Evolutionary conservation across 1,140 invertebrate species (phyloP).

Genomic region (Neodiprion pinetum): DNA sequence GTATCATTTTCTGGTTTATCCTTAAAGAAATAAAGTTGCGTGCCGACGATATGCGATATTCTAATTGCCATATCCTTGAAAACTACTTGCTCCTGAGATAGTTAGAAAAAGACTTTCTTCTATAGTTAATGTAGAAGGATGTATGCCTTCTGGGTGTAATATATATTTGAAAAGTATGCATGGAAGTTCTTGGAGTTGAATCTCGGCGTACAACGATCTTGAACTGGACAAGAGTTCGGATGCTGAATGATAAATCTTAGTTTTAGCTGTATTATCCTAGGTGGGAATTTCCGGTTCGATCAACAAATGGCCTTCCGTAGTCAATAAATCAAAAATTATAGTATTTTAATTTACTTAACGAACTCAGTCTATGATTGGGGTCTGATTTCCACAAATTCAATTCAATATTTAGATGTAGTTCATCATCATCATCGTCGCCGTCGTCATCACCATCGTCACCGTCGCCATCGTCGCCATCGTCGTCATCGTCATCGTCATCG

Average conservation of each 20-base stretch:
- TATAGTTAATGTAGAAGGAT: not conserved
- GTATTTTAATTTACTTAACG: slow-evolving; percentile 1
- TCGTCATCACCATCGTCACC: not conserved
- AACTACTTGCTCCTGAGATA: not conserved
- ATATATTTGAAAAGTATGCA: not conserved
- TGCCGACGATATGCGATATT: not conserved
- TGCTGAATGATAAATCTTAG: not conserved
- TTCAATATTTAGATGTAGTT: not conserved
- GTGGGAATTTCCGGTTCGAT: not conserved
- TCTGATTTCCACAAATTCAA: not conserved
- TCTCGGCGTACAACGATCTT: not conserved
- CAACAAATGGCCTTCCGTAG: not conserved
- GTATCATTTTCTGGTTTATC: not conserved
- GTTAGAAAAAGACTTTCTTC: not conserved
- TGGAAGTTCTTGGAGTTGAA: not conserved
- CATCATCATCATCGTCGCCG: not conserved
- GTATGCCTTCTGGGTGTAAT: not conserved
- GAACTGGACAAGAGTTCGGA: not conserved
- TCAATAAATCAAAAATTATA: not conserved
- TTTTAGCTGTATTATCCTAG: not conserved
- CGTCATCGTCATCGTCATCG: not conserved
- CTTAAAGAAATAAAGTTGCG: not conserved
- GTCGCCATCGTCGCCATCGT: too few relatives aligned
- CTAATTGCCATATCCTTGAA: not conserved
- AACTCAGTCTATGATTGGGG: slow-evolving; percentile 1